Base-by-base conservation (phyloP, 2,797 vertebrate genomes). In the Phaenicophaeus curvirostris region DNA sequence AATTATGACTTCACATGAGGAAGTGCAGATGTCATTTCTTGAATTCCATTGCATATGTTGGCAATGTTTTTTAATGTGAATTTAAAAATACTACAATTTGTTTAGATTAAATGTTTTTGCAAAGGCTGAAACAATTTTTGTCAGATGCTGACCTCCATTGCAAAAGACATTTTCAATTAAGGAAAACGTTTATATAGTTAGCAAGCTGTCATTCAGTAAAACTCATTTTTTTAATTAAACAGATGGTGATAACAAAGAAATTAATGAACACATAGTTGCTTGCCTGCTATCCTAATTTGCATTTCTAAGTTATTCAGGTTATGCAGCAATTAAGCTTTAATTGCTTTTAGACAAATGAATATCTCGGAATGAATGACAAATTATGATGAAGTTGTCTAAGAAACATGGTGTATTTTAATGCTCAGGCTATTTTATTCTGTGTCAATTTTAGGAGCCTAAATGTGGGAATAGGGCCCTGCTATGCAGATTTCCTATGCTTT, bases 231-330 rank as follows among this genome's bases (percentile, higher is more conserved):
- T 96, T 97, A 98, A 97, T 98, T 97, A 98, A 98, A 97, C 96
- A 98, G 97, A 98, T 98, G 97, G 96, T 93, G 95, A 97, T 97
- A 98, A 97, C 93, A 98, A 97, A 98, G 95, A 96, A 98, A 97
- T 98, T 98, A 98, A 97, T 98, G 97, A 97, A 96, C 94, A 96
- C 81, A 95, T 94, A 97, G 93, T 97, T 97, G 93, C 97, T 97
- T 97, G 96, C 94, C 96, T 95, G 94, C 96, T 97, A 79, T 84
- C 82, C 93, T 97, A 90, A 98, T 98, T 98, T 98, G 87, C 96
- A 98, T 98, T 97, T 97, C 92, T 97, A 96, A 98, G 97, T 98
- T 97, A 98, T 97, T 97, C 96, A 97, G 94, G 94, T 98, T 97
- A 97, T 97, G 89, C 92, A 95, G 97, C 96, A 97, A 97, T 97